A percentile compares a stretch with the other conserved stretches of the same genome.
Conservation (phyloP, 2,888 invertebrate genomes). For the Gisinianus flammeolus region DNA sequence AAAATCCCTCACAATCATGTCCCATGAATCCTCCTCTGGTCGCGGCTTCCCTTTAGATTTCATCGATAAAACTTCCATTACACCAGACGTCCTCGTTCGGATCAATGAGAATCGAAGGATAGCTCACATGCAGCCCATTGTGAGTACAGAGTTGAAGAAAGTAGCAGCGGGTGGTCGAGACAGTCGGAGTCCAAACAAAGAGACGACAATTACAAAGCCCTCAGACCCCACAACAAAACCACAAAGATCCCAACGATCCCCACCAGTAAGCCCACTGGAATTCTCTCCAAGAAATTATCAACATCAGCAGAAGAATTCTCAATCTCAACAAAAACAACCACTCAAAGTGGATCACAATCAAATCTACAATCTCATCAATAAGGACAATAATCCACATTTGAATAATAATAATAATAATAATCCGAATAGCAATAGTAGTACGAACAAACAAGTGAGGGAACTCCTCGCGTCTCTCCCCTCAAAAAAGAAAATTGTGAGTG, state of each 20-base stretch:
- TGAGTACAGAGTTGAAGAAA: conserved; percentile 22
- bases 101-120: conserved; percentile 46
- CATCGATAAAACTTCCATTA: conserved; percentile 33
- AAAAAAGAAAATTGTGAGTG: not conserved
- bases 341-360: conserved; percentile 6
- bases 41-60: conserved; percentile 26
- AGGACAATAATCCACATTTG: not conserved
- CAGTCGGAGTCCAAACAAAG: not conserved
- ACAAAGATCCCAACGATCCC: not conserved
- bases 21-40: conserved; percentile 7
- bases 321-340: not conserved
- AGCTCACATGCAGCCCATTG: conserved; percentile 45
- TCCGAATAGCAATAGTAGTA: not conserved
- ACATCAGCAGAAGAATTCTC: not conserved
- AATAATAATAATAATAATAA: not conserved
- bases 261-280: not conserved
- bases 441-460: conserved; percentile 25
- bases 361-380: not conserved
- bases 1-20: conserved; percentile 18
- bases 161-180: not conserved
- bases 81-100: conserved; percentile 20
- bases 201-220: not conserved
- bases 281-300: conserved; percentile 30
- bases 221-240: not conserved
- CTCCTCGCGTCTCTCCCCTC: conserved; percentile 6